A percentile compares a stretch with the other conserved stretches of the same genome.
These are phyloP conservation scores for Bembecia ichneumoniformis DNA, from an alignment of 2,888 invertebrate genomes.

Conservation along the genomic window DNA sequence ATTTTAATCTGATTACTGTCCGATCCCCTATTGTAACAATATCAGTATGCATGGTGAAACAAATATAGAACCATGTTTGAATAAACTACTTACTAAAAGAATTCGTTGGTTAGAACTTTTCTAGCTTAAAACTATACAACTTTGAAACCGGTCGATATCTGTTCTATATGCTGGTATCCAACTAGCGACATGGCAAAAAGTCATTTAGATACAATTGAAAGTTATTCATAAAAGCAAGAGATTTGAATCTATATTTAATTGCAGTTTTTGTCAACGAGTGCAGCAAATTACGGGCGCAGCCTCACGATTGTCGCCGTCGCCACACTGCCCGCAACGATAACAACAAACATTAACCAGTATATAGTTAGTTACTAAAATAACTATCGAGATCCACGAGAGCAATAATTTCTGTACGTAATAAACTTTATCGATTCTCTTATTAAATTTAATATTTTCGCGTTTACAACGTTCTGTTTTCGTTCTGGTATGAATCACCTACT, in stretches of 20 bases:
- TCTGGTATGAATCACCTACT: too few relatives aligned
- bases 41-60: too few relatives aligned
- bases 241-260: background rate
- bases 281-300: constrained; percentile 17
- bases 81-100: too few relatives aligned
- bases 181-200: too few relatives aligned
- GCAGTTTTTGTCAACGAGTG: background rate
- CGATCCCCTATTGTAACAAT: too few relatives aligned
- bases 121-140: too few relatives aligned
- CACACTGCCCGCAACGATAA: constrained; percentile 32
- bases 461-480: background rate
- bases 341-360: constrained; percentile 43
- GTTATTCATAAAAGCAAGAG: background rate
- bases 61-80: too few relatives aligned
- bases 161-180: too few relatives aligned
- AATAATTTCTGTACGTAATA: constrained; percentile 61
- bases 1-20: too few relatives aligned
- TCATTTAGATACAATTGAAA: background rate
- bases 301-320: constrained; percentile 59
- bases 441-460: constrained; percentile 46
- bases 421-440: constrained; percentile 65
- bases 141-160: too few relatives aligned
- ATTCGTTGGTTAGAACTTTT: too few relatives aligned
- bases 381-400: constrained; percentile 69
- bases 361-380: constrained; percentile 37